Evolutionary conservation across 2,888 invertebrate species (phyloP), one percentile per base, ranked within the genome.

Genomic region (Onthophagus sagittarius): DNA sequence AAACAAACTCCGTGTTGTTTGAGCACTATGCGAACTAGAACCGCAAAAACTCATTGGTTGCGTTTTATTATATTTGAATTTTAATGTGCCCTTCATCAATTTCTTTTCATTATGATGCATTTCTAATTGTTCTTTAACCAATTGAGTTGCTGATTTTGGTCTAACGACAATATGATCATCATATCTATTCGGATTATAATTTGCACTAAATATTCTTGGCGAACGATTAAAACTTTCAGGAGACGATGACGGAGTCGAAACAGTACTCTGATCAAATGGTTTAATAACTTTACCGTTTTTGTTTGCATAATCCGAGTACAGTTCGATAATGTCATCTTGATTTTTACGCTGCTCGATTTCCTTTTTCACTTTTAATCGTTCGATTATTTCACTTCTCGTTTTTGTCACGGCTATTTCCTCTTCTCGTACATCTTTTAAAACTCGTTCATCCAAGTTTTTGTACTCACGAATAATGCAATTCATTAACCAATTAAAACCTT

Each of bases 401-500:
- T 86, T 79, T 84, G 86, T 81, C 85, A 88, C 86, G 83, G 88
- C 79, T 84, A 83, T 79, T 86, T 90, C 78, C 84, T 90, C 88
- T 83, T 88, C 85, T 82, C 88, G 84, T 84, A 90, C 82, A 86
- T 94, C 88, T 82, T 79, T 77, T 73, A 86, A 88, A 0, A 94
- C 92, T 74, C 94, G 87, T 70, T 87, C 81, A 77, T 92, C 90
- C 63, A 94, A 86, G 72, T 87, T 87, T 11, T 88, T 88, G 82
- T 90, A 93, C 77, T 92, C 88, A n/a, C 80, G 86, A 3, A 89
- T 87, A n/a, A 94, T 90, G 75, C 89, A 90, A 79, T 89, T 89
- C 23, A 94, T 83, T 11, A 94, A 85, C 94, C 94, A 92, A 23
- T 87, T 86, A 82, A 93, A 92, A 0, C 92, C 92, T 79, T 89